Evolutionary conservation across 2,797 vertebrate species (phyloP).

Genomic region (Gallinago solitaria): DNA sequence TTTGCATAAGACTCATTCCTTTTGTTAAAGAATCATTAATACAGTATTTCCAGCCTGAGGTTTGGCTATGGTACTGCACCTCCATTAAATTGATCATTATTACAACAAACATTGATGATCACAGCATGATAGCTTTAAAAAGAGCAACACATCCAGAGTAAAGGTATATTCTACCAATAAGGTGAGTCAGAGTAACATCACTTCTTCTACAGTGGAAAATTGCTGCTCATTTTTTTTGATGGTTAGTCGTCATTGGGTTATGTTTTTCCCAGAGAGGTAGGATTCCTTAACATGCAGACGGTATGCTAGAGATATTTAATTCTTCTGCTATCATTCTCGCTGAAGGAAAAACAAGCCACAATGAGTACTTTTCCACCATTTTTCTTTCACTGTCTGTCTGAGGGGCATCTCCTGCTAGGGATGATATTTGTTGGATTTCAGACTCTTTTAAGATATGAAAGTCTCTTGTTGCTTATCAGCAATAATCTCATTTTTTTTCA

Average conservation of each 20-base stretch:
- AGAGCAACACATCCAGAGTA: neutral
- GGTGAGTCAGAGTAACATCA: neutral
- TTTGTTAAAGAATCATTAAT: slow-evolving; percentile 12
- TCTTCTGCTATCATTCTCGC: neutral
- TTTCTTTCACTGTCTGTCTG: slow-evolving; percentile 53
- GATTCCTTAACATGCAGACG: slow-evolving; percentile 7
- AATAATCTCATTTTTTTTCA: slow-evolving; percentile 62
- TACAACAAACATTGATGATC: slow-evolving; percentile 9
- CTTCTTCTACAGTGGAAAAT: neutral
- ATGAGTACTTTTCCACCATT: slow-evolving; percentile 25
- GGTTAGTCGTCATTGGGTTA: neutral
- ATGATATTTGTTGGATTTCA: slow-evolving; percentile 57
- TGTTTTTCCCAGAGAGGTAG: neutral
- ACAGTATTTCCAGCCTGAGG: neutral
- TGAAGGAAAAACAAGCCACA: slow-evolving; percentile 41
- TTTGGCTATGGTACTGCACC: neutral
- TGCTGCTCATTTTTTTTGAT: neutral
- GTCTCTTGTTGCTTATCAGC: slow-evolving; percentile 48
- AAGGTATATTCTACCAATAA: slow-evolving; percentile 17
- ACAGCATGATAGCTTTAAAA: neutral
- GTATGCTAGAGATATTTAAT: slow-evolving; percentile 11
- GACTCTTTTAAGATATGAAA: slow-evolving; percentile 51
- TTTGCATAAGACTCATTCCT: slow-evolving; percentile 1
- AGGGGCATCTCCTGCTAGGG: slow-evolving; percentile 58
- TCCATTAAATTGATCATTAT: neutral